Evolutionary conservation across 2,797 vertebrate species (phyloP), one percentile per base, ranked within the genome.

Genomic region (Lepidocolaptes lacrymiger): DNA sequence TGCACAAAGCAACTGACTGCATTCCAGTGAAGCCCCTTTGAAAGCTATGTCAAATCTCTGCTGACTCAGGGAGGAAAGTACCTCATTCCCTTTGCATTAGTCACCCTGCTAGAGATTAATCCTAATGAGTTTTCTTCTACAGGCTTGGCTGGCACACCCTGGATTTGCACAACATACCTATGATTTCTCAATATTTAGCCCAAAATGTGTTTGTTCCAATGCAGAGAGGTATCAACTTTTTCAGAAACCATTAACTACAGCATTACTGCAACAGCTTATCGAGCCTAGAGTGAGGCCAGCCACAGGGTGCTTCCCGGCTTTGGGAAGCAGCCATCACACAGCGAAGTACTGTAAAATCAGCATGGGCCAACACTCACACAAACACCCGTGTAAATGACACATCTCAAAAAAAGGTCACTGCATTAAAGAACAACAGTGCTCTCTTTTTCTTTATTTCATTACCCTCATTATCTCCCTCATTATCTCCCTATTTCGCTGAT

Each of bases 31-130:
- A 97, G 95, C 67, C 82, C 72, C 78, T 93, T 92, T 91, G 93
- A 94, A 97, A 97, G 89, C 83, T 78, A 68, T 88, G 91, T 93
- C 56, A 93, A 96, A 96, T 51, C 88, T 96, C 83, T 81, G 78
- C 41, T 71, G 96, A 92, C 86, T 97, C 71, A 74, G 84, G 85
- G 85, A 96, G 95, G 91, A 96, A 96, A 96, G 86, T 30, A 89
- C 93, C 91, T 95, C 96, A 71, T 97, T 97, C 97, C 89, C 93
- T 91, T 81, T 64, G 94, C 93, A 96, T 97, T 97, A 98, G 88
- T 98, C 97, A 98, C 83, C 84, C 94, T 79, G 91, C 92, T 83
- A 97, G 96, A 97, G 96, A 98, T 97, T 97, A 98, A 97, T 97
- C 95, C 94, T 97, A 97, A 97, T 59, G 92, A 97, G 87, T 41